These are phyloP conservation scores for Macroglossus sobrinus DNA, from an alignment of 2,113 vertebrate genomes.

Conservation along the genomic window DNA sequence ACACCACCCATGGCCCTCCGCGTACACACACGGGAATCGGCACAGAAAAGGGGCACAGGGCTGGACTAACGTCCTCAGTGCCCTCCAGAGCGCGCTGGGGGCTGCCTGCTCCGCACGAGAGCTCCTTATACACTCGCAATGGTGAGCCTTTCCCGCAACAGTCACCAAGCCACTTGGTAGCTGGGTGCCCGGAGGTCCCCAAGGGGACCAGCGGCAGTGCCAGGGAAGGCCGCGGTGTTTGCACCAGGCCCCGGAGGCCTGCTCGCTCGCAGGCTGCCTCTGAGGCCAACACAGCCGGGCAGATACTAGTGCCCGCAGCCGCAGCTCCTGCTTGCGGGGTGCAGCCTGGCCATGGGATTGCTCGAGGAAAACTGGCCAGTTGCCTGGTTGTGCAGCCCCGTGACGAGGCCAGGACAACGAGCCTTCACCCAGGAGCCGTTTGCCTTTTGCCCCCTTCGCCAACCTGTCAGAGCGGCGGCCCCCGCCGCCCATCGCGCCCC, in stretches of 20 bases:
- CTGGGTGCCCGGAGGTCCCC: not conserved
- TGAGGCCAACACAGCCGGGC: not conserved
- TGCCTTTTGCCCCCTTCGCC: constrained; percentile 10
- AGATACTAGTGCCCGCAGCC: not conserved
- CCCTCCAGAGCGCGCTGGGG: not conserved
- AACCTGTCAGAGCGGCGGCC: constrained; percentile 2
- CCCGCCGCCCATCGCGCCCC: not conserved
- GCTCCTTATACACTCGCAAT: not conserved
- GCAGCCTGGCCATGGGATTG: not conserved
- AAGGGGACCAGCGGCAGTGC: not conserved
- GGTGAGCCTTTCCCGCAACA: not conserved
- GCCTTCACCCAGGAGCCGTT: not conserved
- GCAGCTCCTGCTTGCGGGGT: not conserved
- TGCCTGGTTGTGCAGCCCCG: not conserved
- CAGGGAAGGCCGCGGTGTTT: not conserved
- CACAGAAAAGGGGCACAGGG: not conserved
- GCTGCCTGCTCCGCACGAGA: not conserved
- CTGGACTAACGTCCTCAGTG: not conserved
- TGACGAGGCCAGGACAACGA: not conserved
- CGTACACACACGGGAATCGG: not conserved
- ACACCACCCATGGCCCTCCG: not conserved
- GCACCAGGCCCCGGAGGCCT: not conserved
- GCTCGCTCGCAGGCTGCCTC: not conserved
- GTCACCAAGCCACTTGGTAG: not conserved
- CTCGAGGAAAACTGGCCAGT: not conserved